Evolutionary conservation across 2,113 vertebrate species (phyloP), one percentile per base, ranked within the genome.

Genomic region (Microcebus murinus): DNA sequence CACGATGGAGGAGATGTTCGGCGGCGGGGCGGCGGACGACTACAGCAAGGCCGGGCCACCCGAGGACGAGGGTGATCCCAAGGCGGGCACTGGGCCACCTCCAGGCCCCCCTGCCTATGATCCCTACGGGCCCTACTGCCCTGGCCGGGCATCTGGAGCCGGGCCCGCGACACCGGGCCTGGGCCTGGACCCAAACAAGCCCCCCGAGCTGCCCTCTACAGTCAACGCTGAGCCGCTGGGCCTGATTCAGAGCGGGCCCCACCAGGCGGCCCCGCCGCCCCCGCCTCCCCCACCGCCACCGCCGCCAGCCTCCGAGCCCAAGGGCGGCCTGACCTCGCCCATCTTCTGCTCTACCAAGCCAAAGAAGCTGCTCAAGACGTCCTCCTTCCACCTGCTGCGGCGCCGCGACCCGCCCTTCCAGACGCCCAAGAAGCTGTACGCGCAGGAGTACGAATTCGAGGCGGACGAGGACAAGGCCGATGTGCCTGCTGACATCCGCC

Each of bases 1-100:
- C 9, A 99, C 99, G 36, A 99, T 99, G 99, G 99, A 99, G 90
- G 99, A 99, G 98, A 99, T 99, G 99, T 99, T 99, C 34, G 99
- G 99, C 0, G 98, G 97, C 4, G 96, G 98, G n/a, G 96, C 98
- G 0, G 96, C 98, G 0, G 99, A 99, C 0, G 99, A 99, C 39
- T 99, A 99, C 67, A 59, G 98, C 79, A 99, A 99, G 96, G 96
- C 99, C 0, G 99, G 99, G 82, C 99, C 98, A 2, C 91, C 97
- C 0, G 99, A 99, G 36, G 98, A 98, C 0, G 99, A 99, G 29
- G 98, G 97, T 0, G 97, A 97, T 0, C 92, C 98, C 48, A 99
- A 99, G 48, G 97, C 98, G 0, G 99, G 98, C 31, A 98, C 98
- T 4, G 99, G 97, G 97, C 97, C 98, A 0, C 98, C 99, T 7